Evolutionary conservation across 2,888 invertebrate species (phyloP).

Genomic region (Athrips mouffetella): DNA sequence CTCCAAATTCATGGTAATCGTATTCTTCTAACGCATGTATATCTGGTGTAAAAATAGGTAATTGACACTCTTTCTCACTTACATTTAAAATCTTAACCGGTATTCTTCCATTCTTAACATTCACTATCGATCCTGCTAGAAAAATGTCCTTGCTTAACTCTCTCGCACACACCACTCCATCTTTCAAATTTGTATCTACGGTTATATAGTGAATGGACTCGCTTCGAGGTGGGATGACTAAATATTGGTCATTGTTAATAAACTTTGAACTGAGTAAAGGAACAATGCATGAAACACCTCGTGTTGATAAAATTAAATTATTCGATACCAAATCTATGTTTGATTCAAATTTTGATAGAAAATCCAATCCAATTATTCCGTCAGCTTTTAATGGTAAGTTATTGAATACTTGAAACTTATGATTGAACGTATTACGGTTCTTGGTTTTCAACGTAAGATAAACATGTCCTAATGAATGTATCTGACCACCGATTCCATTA

Average conservation of each 20-base stretch:
- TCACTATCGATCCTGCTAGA: background rate
- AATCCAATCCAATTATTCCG: slow-evolving; percentile 18
- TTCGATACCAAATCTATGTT: background rate
- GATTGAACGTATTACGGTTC: background rate
- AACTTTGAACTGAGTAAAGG: background rate
- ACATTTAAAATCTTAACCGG: background rate
- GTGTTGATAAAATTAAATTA: slow-evolving; percentile 10
- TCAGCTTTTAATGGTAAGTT: slow-evolving; percentile 15
- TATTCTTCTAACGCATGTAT: background rate
- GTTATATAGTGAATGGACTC: background rate
- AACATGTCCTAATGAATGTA: background rate
- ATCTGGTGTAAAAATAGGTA: background rate
- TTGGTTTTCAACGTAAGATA: background rate
- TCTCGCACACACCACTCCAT: background rate
- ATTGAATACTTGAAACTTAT: slow-evolving; percentile 19
- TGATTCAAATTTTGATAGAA: background rate
- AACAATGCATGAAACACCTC: no score
- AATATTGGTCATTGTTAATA: background rate
- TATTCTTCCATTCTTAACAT: background rate
- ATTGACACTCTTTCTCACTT: background rate
- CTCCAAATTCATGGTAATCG: background rate
- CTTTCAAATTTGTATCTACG: background rate
- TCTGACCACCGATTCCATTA: no score
- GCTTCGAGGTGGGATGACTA: background rate
- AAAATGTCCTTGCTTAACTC: background rate